phyloP scores from a whole-genome alignment of 2,888 invertebrate genomes.

The Platynereis dumerilii region DNA sequence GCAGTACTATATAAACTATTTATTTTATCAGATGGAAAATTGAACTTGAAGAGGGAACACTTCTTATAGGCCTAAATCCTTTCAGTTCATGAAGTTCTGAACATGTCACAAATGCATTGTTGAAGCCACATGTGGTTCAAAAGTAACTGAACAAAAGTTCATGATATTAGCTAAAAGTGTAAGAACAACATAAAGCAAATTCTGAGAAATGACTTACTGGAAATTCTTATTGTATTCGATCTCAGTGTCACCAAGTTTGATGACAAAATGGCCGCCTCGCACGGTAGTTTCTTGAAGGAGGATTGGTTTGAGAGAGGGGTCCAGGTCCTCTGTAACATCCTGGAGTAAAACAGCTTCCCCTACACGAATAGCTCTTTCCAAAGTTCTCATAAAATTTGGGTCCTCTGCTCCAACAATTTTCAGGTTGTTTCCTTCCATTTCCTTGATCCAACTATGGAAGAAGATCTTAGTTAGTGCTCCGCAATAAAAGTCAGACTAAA shows the following conservation, averaged over 20 bases:
- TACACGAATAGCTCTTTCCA: slow-evolving; percentile 61
- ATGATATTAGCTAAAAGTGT: too few species aligned
- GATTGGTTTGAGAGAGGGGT: slow-evolving; percentile 60
- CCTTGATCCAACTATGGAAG: slow-evolving; percentile 52
- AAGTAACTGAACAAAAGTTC: too few species aligned
- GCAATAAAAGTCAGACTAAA: too few species aligned
- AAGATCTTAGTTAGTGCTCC: too few species aligned
- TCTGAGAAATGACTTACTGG: slow-evolving; percentile 55
- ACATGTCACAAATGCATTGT: too few species aligned
- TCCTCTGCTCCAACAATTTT: slow-evolving; percentile 55
- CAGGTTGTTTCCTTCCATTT: slow-evolving; percentile 54
- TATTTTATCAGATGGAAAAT: too few species aligned
- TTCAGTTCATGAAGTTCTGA: too few species aligned
- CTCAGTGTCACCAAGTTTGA: slow-evolving; percentile 62
- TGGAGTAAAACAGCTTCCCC: slow-evolving; percentile 59
- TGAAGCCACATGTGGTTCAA: too few species aligned
- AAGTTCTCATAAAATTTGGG: slow-evolving; percentile 57
- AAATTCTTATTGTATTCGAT: slow-evolving; percentile 63
- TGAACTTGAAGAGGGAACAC: too few species aligned
- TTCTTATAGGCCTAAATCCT: too few species aligned
- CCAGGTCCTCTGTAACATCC: slow-evolving; percentile 59
- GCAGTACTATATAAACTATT: too few species aligned
- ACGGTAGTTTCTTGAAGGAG: slow-evolving; percentile 58
- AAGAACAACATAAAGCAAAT: too few species aligned
- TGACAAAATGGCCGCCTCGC: slow-evolving; percentile 54